A percentile compares a stretch with the other conserved stretches of the same genome.
Conservation (phyloP, 2,113 vertebrate species). For the Aegithalos caudatus region DNA sequence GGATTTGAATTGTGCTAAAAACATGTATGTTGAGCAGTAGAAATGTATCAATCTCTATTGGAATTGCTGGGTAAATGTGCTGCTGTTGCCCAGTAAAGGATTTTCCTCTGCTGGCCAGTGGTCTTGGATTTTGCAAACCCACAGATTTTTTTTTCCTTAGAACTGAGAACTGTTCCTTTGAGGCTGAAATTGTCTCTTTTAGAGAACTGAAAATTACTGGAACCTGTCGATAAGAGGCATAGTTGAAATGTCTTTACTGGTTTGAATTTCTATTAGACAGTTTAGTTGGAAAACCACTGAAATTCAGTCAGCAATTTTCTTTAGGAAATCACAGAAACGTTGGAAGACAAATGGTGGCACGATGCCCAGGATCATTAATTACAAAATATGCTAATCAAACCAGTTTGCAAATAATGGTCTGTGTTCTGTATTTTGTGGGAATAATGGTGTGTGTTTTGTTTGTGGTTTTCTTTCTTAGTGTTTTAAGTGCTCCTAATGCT, state of each 20-base stretch:
- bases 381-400: neutral
- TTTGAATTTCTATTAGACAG: neutral
- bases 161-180: neutral
- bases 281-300: neutral
- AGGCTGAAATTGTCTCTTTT: neutral
- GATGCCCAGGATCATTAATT: neutral
- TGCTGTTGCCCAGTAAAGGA: neutral
- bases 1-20: neutral
- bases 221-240: neutral
- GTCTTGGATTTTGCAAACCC: neutral
- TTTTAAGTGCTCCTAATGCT: neutral
- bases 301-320: neutral
- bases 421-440: neutral
- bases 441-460: neutral
- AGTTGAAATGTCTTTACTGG: neutral
- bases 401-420: neutral
- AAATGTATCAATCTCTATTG: neutral
- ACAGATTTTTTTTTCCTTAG: neutral
- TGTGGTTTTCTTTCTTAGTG: neutral
- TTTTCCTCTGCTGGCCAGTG: neutral
- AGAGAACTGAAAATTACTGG: neutral
- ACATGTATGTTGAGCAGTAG: neutral
- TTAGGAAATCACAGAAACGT: neutral
- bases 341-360: slow-evolving; percentile 11
- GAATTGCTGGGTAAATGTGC: neutral